Evolutionary conservation across 1,140 invertebrate genomes (phyloP), one percentile per base, ranked within the genome.

Genomic region (Drosophila tani): DNA sequence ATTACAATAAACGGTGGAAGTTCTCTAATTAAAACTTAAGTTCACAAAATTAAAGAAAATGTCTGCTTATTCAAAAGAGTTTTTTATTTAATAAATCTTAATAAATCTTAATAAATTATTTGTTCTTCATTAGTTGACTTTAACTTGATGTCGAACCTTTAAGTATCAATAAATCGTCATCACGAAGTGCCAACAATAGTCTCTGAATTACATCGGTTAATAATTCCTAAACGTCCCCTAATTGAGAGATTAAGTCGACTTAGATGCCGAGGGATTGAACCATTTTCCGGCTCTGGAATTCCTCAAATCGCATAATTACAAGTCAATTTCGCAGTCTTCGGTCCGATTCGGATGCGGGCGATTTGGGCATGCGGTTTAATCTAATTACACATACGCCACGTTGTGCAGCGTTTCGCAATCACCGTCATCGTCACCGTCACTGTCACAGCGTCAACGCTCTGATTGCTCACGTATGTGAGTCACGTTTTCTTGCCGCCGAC

Each of bases 361-460:
- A 69, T 83, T 84, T 88, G 81, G 84, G 84, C 74, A 88, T 88
- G 84, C 85, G 73, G 84, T 84, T 86, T 90, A 91, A 90, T 85
- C 86, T 90, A 90, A 90, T 90, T 90, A 90, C 85, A 91, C 85
- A 90, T 90, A 90, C 86, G 86, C 85, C 85, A 86, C 86, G 85
- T 90, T 82, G 85, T 75, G 85, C 85, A 71, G 60, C 46, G 63
- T 88, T 81, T 81, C 84, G 66, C 81, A 88, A 88, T 57, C 62
- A 51, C 32, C 64, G 50, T 71, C 60, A 38, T 41, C 58, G 24
- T 41, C 60, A 15, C 57, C 58, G 40, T 68, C 69, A 60, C 62
- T 70, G 51, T 47, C 50, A 51, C 57, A 68, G 45, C 67, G 59
- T 63, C 60, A 38, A 45, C 49, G 50, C 53, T 21, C 49, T 21